phyloP scores from a whole-genome alignment of 2,888 invertebrate genomes.

The Chrysolina haemoptera region DNA sequence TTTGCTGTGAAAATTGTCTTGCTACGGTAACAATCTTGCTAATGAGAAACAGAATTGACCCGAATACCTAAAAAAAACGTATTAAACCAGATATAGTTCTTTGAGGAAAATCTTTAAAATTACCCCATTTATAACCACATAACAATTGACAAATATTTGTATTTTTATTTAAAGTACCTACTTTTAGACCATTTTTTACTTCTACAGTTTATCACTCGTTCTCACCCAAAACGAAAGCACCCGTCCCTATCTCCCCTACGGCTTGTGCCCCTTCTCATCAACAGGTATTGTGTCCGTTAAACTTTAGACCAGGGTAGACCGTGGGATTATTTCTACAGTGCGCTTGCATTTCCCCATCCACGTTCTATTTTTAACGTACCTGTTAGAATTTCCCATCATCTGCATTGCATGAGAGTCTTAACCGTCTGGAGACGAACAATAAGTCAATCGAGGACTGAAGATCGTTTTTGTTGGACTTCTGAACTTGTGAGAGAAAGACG shows the following conservation, averaged over 20 bases:
- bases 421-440: constrained; percentile 48
- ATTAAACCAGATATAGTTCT: too few species aligned
- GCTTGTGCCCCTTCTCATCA: constrained; percentile 51
- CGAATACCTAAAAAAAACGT: too few species aligned
- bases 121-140: neutral
- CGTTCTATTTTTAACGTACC: constrained; percentile 55
- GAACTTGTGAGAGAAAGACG: constrained; percentile 4
- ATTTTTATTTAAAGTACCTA: neutral
- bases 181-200: neutral
- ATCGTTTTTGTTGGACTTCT: constrained; percentile 12
- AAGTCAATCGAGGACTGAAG: neutral
- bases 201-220: neutral
- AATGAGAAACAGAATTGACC: too few species aligned
- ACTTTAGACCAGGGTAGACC: constrained; percentile 60
- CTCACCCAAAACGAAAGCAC: neutral
- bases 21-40: too few species aligned
- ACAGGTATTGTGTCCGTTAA: constrained; percentile 63
- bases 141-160: neutral
- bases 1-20: too few species aligned
- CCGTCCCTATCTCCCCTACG: constrained; percentile 43
- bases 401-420: constrained; percentile 57
- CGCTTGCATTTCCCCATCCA: constrained; percentile 47
- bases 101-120: too few species aligned
- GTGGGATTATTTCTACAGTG: constrained; percentile 62
- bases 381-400: constrained; percentile 59